Base-by-base conservation (phyloP, 2,113 vertebrate species). In the Phoxinus phoxinus region DNA sequence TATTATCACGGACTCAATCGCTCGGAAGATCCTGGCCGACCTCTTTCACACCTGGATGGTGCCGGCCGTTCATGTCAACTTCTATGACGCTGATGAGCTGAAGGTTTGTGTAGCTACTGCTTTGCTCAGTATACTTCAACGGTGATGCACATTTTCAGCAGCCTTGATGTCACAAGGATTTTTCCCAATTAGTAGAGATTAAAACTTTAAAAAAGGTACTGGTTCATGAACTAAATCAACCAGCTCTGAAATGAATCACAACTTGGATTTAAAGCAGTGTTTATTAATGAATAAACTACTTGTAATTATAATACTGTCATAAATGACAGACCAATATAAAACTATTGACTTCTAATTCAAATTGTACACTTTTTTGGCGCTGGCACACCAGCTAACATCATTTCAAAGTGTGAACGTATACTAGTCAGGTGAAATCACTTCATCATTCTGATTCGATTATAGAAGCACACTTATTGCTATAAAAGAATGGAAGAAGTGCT, bases 1-100 rank as follows among this genome's bases (percentile, higher is more conserved):
- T 92, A 96, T 99, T 93, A 96, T 99, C 46, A 97, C 97, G 0
- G 98, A 99, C 90, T 95, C 97, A 80, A 99, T 99, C 37, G 98
- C 98, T 21, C 96, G 98, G 93, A 96, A 97, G 93, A 99, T 99
- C 93, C 95, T 99, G 90, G 96, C 97, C 0, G 97, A 96, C 0
- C 96, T 99, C 35, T 99, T 99, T 93, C 95, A 96, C 89, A 99
- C 97, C 0, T 99, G 98, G 98, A 99, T 99, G 98, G 98, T 99
- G 51, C 98, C 98, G 0, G 98, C 98, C 0, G 97, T 99, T 87
- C 96, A 91, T 1, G 96, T 99, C 21, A 95, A 99, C 95, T 99
- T 99, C 93, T 99, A 99, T 58, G 97, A 99, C 2, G 98, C 97
- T 0, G 98, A 99, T 41, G 98, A 99, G 91, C 95, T 99, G 59